These are phyloP conservation scores for Anthrax anthrax DNA, from an alignment of 2,888 invertebrate genomes.

Conservation along the genomic window DNA sequence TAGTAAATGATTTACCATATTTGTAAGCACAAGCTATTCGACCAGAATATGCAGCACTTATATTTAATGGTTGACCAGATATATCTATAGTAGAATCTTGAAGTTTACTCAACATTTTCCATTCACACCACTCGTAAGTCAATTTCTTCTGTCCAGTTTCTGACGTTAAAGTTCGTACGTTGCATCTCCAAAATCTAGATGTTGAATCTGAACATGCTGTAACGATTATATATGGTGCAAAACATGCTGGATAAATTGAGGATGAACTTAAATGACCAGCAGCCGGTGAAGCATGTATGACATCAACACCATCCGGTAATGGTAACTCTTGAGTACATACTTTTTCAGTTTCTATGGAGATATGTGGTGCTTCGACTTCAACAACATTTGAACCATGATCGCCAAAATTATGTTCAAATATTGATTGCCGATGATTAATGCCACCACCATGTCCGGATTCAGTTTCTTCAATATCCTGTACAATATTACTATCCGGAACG, in stretches of 20 bases:
- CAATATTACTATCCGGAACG: conserved; percentile 71
- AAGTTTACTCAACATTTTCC: conserved; percentile 72
- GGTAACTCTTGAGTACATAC: conserved; percentile 82
- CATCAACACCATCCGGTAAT: conserved; percentile 78
- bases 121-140: conserved; percentile 65
- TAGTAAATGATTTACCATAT: conserved; percentile 76
- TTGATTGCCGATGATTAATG: conserved; percentile 9
- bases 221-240: conserved; percentile 90
- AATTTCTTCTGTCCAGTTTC: conserved; percentile 11
- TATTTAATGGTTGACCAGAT: conserved; percentile 74
- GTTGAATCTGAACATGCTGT: conserved; percentile 93
- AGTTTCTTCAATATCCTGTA: conserved; percentile 64
- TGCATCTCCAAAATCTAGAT: conserved; percentile 72
- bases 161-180: conserved; percentile 33
- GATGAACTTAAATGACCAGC: conserved; percentile 96
- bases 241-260: conserved; percentile 96
- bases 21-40: conserved; percentile 96
- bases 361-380: conserved; percentile 42
- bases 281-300: conserved; percentile 85
- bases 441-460: conserved; percentile 9
- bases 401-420: conserved; percentile 9
- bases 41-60: conserved; percentile 95
- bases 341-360: conserved; percentile 78
- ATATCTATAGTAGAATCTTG: conserved; percentile 54
- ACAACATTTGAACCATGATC: conserved; percentile 22